Evolutionary conservation across 2,113 vertebrate species (phyloP), one percentile per base, ranked within the genome.

Genomic region (Camelus dromedarius): DNA sequence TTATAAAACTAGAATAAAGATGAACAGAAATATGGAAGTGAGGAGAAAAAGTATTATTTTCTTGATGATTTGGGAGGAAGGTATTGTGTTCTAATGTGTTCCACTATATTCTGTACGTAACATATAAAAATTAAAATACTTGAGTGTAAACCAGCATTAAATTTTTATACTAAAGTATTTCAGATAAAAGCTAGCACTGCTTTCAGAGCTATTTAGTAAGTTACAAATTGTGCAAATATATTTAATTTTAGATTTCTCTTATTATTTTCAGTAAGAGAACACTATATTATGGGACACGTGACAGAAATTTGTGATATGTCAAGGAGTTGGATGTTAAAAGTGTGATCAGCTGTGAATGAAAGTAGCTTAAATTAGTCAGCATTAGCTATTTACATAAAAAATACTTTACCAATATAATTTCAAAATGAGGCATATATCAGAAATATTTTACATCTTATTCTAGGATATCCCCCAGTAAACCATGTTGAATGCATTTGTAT

Each of bases 271-370:
- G 38, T 58, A 67, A 73, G 14, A 80, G 64, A 93, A 62, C 20
- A n/a, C 69, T 93, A 24, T 73, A 86, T 94, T 60, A 82, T 67
- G 26, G 35, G 20, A 89, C 30, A 77, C 42, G 72, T 79, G 69
- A 67, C 10, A 93, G 28, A 94, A 69, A 92, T 77, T 62, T 90
- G 24, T 92, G 62, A 46, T 93, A 89, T 77, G 91, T 95, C 22
- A 66, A 42, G 20, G 11, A 81, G 7, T 6, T 96, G 18, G 50
- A 82, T 91, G 6, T 60, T 96, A 81, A 77, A 91, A 81, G 48
- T 86, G 42, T 91, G 60, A 95, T 93, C 60, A 91, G 5, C 62
- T 93, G 8, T 84, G 52, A 88, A 96, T 89, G 20, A 26, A 35
- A 70, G 38, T 85, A 12, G 18, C 58, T 93, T 70, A 72, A 75